phyloP scores from a whole-genome alignment of 1,140 invertebrate genomes.

The Nephotettix cincticeps region DNA sequence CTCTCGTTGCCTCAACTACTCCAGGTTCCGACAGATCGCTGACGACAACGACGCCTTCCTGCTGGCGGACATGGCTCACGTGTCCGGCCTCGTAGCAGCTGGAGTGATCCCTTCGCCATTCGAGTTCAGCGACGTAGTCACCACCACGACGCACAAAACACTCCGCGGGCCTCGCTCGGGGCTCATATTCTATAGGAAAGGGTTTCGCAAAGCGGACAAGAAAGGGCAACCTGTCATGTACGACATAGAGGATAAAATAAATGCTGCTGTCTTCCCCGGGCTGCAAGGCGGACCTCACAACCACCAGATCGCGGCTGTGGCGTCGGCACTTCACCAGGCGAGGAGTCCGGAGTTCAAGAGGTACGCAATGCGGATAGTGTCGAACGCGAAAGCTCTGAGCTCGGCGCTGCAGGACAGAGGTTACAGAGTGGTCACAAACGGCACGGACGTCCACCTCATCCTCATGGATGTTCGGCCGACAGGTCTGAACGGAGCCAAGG shows the following conservation, averaged over 20 bases:
- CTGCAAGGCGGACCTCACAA: constrained; percentile 94
- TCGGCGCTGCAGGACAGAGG: constrained; percentile 60
- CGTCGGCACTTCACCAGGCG: constrained; percentile 87
- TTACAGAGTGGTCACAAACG: constrained; percentile 76
- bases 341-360: constrained; percentile 74
- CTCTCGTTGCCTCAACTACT: constrained; percentile 81
- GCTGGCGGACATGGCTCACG: constrained; percentile 94
- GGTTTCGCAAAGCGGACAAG: constrained; percentile 57
- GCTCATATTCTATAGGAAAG: constrained; percentile 89
- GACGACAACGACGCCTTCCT: constrained; percentile 83
- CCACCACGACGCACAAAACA: constrained; percentile 96
- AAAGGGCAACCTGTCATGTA: constrained; percentile 78
- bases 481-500: constrained; percentile 79
- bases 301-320: constrained; percentile 86
- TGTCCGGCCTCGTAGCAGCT: constrained; percentile 89
- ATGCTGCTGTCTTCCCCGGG: constrained; percentile 92
- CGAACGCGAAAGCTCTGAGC: constrained; percentile 71
- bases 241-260: constrained; percentile 84
- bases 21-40: constrained; percentile 84
- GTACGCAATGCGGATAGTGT: constrained; percentile 85
- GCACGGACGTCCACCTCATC: constrained; percentile 83
- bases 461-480: constrained; percentile 75
- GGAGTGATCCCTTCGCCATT: constrained; percentile 87
- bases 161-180: constrained; percentile 87
- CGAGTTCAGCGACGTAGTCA: constrained; percentile 90